A percentile compares a stretch with the other conserved stretches of the same genome.
These are phyloP conservation scores for Erynnis tages DNA, from an alignment of 2,888 invertebrate species.

Conservation along the genomic window DNA sequence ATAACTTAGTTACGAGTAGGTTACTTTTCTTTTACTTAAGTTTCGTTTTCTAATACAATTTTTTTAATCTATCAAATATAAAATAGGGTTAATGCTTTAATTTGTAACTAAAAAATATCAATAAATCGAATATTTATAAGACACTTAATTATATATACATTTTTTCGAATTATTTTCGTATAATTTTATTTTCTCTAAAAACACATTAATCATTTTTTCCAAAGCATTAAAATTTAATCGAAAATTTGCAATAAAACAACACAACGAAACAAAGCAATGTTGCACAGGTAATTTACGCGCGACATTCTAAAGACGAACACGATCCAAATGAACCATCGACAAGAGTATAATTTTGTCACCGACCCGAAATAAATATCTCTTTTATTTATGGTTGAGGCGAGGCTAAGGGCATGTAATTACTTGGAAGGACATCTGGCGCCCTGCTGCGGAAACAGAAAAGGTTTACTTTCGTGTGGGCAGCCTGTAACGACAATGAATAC, in stretches of 20 bases:
- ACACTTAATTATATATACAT: no score
- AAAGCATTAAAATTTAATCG: constrained; percentile 1
- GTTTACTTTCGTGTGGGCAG: constrained; percentile 13
- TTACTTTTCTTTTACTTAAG: no score
- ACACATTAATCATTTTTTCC: neutral
- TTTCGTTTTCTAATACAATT: no score
- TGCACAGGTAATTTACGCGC: constrained; percentile 13
- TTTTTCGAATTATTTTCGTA: no score
- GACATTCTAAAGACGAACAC: constrained; percentile 25
- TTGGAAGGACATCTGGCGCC: constrained; percentile 41
- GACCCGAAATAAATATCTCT: constrained; percentile 44
- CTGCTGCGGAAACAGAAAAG: constrained; percentile 29
- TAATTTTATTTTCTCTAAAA: no score
- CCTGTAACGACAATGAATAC: neutral
- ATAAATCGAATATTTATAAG: no score
- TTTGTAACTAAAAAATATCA: no score
- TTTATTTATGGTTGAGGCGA: constrained; percentile 53
- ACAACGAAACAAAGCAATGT: constrained; percentile 19
- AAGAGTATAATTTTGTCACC: constrained; percentile 41
- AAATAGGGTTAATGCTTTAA: no score
- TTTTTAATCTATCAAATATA: no score
- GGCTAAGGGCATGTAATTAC: constrained; percentile 64
- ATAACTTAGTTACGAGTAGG: no score
- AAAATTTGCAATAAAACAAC: constrained; percentile 1
- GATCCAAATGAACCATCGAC: constrained; percentile 31